Evolutionary conservation across 2,888 invertebrate genomes (phyloP).

Genomic region (Drosophila histrio): DNA sequence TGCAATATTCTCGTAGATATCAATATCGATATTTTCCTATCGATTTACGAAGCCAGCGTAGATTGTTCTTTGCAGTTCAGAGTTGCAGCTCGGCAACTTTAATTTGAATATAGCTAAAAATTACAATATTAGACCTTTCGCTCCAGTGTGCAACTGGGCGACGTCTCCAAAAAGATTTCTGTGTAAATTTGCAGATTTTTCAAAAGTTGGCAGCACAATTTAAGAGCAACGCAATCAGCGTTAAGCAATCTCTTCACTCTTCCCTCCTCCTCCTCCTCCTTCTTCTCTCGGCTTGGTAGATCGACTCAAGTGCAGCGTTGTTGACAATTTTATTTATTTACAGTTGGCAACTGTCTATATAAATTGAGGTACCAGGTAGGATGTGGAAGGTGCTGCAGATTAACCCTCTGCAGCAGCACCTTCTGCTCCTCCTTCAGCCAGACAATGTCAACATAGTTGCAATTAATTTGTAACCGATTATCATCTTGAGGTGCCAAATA

Average conservation of each 20-base stretch:
- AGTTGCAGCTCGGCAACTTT: no score
- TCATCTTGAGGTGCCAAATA: slow-evolving; percentile 84
- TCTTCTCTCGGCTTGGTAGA: background rate
- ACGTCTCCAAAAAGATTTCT: slow-evolving; percentile 61
- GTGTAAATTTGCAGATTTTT: slow-evolving; percentile 77
- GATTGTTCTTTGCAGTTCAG: no score
- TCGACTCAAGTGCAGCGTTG: slow-evolving; percentile 65
- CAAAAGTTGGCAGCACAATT: slow-evolving; percentile 82
- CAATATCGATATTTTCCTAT: no score
- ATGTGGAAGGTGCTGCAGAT: no score
- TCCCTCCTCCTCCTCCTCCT: background rate
- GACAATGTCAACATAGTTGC: slow-evolving; percentile 81
- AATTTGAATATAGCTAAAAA: no score
- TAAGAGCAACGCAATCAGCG: slow-evolving; percentile 82
- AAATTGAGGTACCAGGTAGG: slow-evolving; percentile 64
- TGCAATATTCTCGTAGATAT: no score
- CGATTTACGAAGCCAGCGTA: no score
- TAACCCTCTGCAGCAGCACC: no score
- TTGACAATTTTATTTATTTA: slow-evolving; percentile 81
- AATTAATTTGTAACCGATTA: slow-evolving; percentile 84
- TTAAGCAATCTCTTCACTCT: slow-evolving; percentile 66
- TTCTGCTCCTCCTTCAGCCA: slow-evolving; percentile 1
- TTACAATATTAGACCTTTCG: no score
- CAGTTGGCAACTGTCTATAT: slow-evolving; percentile 79
- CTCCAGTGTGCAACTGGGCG: no score